phyloP scores from a whole-genome alignment of 2,113 vertebrate species.

The Monarcha castaneiventris region DNA sequence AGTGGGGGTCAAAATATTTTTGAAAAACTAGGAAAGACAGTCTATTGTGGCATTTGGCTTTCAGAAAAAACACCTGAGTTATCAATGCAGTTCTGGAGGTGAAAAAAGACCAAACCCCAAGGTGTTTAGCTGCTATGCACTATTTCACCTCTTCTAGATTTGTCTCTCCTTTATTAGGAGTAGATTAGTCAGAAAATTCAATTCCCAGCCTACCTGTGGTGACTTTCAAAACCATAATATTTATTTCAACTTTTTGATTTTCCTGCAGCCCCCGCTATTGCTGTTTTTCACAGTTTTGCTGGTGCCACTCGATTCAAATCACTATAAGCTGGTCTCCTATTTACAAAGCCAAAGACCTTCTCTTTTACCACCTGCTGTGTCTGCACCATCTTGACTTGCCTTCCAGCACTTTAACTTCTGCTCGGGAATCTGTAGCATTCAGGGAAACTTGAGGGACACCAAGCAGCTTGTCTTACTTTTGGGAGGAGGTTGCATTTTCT shows the following conservation, averaged over 20 bases:
- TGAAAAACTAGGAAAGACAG: background rate
- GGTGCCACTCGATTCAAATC: background rate
- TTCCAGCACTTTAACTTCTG: background rate
- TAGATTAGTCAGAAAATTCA: background rate
- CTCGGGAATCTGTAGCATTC: background rate
- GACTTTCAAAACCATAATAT: background rate
- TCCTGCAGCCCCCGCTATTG: background rate
- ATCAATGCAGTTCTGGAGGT: background rate
- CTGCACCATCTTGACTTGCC: background rate
- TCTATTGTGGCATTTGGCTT: background rate
- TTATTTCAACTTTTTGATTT: background rate
- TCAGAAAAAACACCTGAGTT: background rate
- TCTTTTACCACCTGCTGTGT: background rate
- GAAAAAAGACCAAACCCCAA: background rate
- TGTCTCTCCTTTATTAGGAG: background rate
- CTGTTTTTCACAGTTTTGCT: background rate
- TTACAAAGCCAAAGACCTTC: background rate
- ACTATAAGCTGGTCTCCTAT: background rate
- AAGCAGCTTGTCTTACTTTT: background rate
- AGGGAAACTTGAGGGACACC: background rate
- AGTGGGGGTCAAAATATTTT: background rate
- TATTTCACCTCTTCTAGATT: background rate
- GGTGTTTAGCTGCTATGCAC: background rate
- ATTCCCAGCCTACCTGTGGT: background rate
- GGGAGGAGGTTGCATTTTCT: background rate